phyloP scores from a whole-genome alignment of 2,113 vertebrate species.

The Tamias sibiricus region DNA sequence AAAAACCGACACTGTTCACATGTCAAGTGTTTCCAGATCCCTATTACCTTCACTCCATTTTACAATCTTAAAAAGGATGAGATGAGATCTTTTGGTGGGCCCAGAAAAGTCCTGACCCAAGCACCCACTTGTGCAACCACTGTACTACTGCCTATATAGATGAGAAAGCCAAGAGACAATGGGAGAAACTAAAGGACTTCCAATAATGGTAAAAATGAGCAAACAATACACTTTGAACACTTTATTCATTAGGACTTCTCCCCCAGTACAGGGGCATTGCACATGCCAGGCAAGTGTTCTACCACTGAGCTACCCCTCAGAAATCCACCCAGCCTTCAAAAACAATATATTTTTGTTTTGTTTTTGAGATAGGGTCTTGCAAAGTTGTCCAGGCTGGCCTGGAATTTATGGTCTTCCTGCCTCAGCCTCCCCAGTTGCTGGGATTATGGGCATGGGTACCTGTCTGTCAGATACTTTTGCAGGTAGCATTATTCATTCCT shows the following conservation, averaged over 20 bases:
- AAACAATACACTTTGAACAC: not conserved
- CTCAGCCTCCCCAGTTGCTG: not conserved
- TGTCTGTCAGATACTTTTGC: not conserved
- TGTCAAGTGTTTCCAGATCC: not conserved
- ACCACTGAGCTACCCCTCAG: not conserved
- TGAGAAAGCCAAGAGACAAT: not conserved
- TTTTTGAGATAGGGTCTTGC: not conserved
- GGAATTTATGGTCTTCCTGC: not conserved
- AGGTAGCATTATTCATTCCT: not conserved
- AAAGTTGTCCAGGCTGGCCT: not conserved
- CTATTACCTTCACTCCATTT: not conserved
- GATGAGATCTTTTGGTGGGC: not conserved
- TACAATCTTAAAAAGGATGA: not conserved
- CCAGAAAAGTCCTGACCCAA: not conserved
- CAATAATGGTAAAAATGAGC: not conserved
- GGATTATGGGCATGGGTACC: not conserved
- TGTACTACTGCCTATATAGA: not conserved
- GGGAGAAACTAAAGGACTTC: not conserved
- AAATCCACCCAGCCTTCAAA: not conserved
- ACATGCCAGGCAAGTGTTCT: too few relatives aligned
- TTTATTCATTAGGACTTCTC: not conserved
- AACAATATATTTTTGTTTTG: too few relatives aligned
- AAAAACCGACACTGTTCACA: not conserved
- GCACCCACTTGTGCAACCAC: not conserved
- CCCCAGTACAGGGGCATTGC: too few relatives aligned